phyloP scores from a whole-genome alignment of 37 sponge, comb jelly and placozoan genomes.

The Oopsacas minuta region DNA sequence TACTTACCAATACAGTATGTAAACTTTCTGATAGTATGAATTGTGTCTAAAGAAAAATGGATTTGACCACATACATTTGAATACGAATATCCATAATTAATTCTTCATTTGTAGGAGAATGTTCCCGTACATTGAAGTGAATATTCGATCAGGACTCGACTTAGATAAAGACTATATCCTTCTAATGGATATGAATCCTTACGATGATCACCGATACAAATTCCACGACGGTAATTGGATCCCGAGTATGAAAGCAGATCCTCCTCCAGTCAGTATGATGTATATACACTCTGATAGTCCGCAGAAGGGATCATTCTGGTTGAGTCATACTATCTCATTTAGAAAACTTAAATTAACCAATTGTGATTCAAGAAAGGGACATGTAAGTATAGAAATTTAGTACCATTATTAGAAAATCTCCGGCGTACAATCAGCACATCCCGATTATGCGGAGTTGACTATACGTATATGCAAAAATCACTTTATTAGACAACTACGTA shows the following conservation, averaged over 20 bases:
- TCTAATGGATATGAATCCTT: not conserved
- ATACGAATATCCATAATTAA: not conserved
- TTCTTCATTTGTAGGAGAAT: not conserved
- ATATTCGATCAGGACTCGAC: not conserved
- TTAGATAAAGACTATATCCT: slow-evolving; percentile 3
- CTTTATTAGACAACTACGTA: too few species aligned
- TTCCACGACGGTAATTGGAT: not conserved
- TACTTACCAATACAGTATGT: too few species aligned
- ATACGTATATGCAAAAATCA: too few species aligned
- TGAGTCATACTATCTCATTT: not conserved
- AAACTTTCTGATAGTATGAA: too few species aligned
- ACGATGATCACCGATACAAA: not conserved
- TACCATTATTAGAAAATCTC: too few species aligned
- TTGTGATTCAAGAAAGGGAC: not conserved
- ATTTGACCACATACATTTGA: too few species aligned
- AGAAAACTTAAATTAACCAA: not conserved
- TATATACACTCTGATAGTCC: slow-evolving; percentile 9
- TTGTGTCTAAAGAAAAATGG: too few species aligned
- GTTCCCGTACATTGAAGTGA: slow-evolving; percentile 9
- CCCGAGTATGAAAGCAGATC: not conserved
- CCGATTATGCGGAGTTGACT: too few species aligned
- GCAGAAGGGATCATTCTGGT: slow-evolving; percentile 6
- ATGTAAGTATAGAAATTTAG: not conserved
- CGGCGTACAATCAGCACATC: too few species aligned
- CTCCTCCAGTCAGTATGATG: slow-evolving; percentile 6